Evolutionary conservation across 2,888 invertebrate genomes (phyloP).

Genomic region (Microctonus hyperodae): DNA sequence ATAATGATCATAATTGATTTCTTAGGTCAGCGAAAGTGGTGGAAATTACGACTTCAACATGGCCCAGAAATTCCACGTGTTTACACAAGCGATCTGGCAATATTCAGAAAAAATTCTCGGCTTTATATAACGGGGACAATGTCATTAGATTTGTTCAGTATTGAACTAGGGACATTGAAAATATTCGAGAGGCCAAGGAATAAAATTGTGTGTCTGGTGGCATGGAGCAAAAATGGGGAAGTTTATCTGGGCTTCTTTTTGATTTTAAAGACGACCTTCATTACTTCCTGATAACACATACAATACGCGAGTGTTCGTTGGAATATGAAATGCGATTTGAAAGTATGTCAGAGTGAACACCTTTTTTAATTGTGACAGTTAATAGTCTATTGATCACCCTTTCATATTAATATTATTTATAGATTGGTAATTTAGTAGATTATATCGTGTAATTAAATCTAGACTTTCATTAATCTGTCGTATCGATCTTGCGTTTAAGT

Average conservation of each 20-base stretch:
- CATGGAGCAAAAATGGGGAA: constrained; percentile 63
- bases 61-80: constrained; percentile 41
- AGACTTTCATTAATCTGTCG: constrained; percentile 13
- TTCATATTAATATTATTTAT: no score
- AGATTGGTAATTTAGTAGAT: not conserved
- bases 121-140: constrained; percentile 57
- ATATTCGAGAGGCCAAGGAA: constrained; percentile 32
- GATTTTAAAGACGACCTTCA: constrained; percentile 61
- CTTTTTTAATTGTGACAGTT: not conserved
- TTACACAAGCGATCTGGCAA: constrained; percentile 53
- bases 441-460: not conserved
- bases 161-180: constrained; percentile 49
- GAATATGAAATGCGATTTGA: constrained; percentile 59
- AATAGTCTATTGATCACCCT: not conserved
- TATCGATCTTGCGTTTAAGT: not conserved
- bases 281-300: constrained; percentile 62
- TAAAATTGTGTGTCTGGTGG: constrained; percentile 47
- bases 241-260: constrained; percentile 60
- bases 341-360: constrained; percentile 36
- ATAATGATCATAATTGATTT: no score
- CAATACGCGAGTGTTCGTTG: constrained; percentile 64
- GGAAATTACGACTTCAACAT: constrained; percentile 49
- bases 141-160: constrained; percentile 51
- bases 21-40: constrained; percentile 54
- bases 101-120: constrained; percentile 52